Conservation (phyloP, 1,140 invertebrate species). For the Diorhabda elongata region DNA sequence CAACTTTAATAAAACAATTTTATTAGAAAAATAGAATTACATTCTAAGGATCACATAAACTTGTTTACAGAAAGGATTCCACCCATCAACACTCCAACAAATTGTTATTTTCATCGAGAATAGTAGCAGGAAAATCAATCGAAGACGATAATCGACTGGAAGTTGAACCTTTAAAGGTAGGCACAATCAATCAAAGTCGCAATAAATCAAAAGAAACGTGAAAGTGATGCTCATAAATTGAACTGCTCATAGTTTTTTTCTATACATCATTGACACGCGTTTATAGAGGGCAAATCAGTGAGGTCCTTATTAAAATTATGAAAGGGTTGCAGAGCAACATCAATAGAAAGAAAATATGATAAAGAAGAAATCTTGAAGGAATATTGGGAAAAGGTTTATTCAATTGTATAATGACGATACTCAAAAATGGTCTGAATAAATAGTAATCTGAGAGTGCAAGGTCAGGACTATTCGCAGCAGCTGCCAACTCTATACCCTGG, state of each 20-base stretch:
- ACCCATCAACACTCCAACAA: background rate
- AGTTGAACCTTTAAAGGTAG: conserved; percentile 12
- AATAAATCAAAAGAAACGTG: conserved; percentile 32
- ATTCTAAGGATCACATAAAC: background rate
- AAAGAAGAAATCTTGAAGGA: too few relatives aligned
- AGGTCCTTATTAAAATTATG: background rate
- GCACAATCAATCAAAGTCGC: conserved; percentile 32
- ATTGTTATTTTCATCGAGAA: background rate
- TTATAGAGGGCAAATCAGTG: background rate
- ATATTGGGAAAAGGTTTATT: too few relatives aligned
- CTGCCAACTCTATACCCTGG: too few relatives aligned
- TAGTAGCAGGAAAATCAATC: background rate
- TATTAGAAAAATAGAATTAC: background rate
- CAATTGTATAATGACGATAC: too few relatives aligned
- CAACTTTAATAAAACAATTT: too few relatives aligned
- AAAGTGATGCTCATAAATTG: conserved; percentile 34
- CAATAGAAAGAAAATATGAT: too few relatives aligned
- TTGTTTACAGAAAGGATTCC: background rate
- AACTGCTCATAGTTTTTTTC: conserved; percentile 16
- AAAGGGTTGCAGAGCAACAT: too few relatives aligned
- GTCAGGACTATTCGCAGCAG: too few relatives aligned
- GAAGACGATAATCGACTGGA: background rate
- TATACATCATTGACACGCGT: background rate
- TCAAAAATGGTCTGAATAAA: too few relatives aligned
- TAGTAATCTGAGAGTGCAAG: too few relatives aligned